Conservation (phyloP, 2,797 vertebrate species). For the Aphelocoma californica region DNA sequence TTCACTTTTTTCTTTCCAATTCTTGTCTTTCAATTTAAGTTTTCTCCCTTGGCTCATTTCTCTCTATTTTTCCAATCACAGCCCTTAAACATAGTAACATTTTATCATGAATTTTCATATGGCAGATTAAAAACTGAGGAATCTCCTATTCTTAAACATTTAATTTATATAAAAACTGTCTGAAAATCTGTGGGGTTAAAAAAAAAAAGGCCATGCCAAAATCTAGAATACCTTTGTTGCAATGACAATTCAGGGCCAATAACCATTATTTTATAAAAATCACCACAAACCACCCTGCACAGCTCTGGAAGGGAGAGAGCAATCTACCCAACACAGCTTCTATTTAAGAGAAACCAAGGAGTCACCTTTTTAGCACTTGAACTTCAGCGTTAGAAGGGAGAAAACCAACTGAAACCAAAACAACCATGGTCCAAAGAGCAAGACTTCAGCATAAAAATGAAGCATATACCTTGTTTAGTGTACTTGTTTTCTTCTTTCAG, state of each 20-base stretch:
- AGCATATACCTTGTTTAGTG: background rate
- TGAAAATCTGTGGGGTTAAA: background rate
- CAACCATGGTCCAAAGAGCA: background rate
- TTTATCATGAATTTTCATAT: background rate
- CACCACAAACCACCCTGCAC: background rate
- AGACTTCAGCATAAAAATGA: background rate
- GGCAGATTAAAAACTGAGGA: background rate
- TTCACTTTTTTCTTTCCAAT: background rate
- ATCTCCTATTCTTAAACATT: background rate
- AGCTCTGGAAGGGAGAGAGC: background rate
- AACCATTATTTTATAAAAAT: background rate
- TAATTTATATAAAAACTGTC: background rate
- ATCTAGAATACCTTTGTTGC: background rate
- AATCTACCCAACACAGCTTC: background rate
- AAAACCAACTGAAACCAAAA: background rate
- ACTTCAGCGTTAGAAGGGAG: background rate
- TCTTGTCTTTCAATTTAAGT: background rate
- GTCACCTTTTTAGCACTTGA: background rate
- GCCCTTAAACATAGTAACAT: background rate
- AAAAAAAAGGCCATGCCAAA: background rate
- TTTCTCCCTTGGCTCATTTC: background rate
- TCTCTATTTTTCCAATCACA: background rate
- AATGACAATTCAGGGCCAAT: background rate
- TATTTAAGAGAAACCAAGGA: background rate
- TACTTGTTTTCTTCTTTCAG: background rate